A percentile compares a stretch with the other conserved stretches of the same genome.
Evolutionary conservation across 2,113 vertebrate genomes (phyloP).

Genomic region (Callionymus lyra): DNA sequence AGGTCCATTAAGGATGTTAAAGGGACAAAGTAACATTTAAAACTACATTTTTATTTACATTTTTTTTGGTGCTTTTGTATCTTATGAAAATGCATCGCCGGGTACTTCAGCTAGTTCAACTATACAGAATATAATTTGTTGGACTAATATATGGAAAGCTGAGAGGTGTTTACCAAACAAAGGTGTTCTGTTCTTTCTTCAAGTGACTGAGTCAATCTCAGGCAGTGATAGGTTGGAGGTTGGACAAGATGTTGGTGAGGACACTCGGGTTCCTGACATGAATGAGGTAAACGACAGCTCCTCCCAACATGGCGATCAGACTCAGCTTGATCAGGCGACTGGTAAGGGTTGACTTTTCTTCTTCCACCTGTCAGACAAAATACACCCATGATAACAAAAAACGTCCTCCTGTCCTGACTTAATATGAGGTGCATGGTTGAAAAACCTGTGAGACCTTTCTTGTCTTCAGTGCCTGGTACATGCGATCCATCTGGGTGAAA

Average conservation of each 20-base stretch:
- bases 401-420: neutral
- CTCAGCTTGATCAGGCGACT: slow-evolving; percentile 36
- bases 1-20: too few species aligned
- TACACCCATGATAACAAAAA: neutral
- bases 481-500: slow-evolving; percentile 70
- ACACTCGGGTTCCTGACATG: slow-evolving; percentile 22
- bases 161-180: too few species aligned
- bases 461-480: slow-evolving; percentile 51
- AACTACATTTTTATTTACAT: too few species aligned
- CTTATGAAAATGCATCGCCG: too few species aligned
- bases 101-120: too few species aligned
- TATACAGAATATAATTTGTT: too few species aligned
- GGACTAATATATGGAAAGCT: too few species aligned
- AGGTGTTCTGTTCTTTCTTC: too few species aligned
- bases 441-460: slow-evolving; percentile 32
- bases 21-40: too few species aligned
- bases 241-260: slow-evolving; percentile 32
- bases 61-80: too few species aligned
- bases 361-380: slow-evolving; percentile 7
- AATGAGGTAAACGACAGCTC: slow-evolving; percentile 33
- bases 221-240: slow-evolving; percentile 1
- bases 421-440: neutral
- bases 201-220: too few species aligned
- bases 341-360: neutral
- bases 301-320: slow-evolving; percentile 23